A percentile compares a stretch with the other conserved stretches of the same genome.
These are phyloP conservation scores for Chloebia gouldiae DNA, from an alignment of 2,113 vertebrate genomes.

Conservation along the genomic window DNA sequence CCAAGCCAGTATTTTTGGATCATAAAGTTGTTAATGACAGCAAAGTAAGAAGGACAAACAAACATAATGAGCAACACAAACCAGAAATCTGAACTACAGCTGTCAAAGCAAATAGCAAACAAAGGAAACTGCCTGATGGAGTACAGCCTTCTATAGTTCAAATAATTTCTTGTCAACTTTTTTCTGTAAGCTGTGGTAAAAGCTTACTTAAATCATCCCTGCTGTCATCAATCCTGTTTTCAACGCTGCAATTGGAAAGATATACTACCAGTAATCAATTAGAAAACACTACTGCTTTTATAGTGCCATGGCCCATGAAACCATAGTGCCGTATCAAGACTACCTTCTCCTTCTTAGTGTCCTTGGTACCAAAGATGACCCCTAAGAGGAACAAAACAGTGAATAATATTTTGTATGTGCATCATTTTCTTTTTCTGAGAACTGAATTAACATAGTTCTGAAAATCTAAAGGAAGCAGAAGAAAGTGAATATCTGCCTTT, in stretches of 20 bases:
- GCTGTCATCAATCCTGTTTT: slow-evolving; percentile 23
- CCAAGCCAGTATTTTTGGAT: not conserved
- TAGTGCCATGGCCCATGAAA: slow-evolving; percentile 28
- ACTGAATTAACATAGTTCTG: not conserved
- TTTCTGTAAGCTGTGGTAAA: not conserved
- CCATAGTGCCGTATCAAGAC: not conserved
- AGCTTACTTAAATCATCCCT: slow-evolving; percentile 16
- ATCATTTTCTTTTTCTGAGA: not conserved
- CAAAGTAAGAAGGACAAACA: not conserved
- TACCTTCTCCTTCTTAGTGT: not conserved
- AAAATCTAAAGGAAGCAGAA: not conserved
- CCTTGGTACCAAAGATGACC: not conserved
- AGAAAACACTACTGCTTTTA: slow-evolving; percentile 29
- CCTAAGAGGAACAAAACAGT: not conserved
- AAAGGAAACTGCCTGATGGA: not conserved
- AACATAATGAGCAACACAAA: not conserved
- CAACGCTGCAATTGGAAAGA: not conserved
- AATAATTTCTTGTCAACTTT: slow-evolving; percentile 28
- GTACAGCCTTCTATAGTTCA: not conserved
- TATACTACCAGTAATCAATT: slow-evolving; percentile 42
- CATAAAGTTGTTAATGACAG: not conserved
- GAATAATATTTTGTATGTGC: not conserved
- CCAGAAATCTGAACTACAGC: not conserved
- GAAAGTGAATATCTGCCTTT: not conserved
- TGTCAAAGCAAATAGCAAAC: not conserved